phyloP scores from a whole-genome alignment of 2,888 invertebrate species.

The Phalera bucephala region DNA sequence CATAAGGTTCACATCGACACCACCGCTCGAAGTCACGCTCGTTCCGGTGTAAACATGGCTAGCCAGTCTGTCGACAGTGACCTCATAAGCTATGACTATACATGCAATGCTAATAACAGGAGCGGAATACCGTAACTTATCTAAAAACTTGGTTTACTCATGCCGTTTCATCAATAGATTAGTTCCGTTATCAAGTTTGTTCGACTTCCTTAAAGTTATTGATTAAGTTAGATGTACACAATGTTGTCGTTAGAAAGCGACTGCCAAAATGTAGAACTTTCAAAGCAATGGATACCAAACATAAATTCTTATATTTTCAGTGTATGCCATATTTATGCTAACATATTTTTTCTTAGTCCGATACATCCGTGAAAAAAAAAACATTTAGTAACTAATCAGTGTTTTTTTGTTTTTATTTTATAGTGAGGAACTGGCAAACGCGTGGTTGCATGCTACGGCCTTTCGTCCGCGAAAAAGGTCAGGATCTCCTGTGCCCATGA shows the following conservation, averaged over 20 bases:
- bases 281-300: background rate
- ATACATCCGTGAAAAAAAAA: background rate
- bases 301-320: background rate
- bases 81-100: conserved; percentile 34
- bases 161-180: conserved; percentile 13
- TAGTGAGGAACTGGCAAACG: background rate
- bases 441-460: background rate
- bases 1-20: no score
- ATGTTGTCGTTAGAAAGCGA: background rate
- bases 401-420: no score
- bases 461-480: background rate
- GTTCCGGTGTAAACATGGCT: conserved; percentile 36
- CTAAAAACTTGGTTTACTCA: conserved; percentile 30
- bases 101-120: conserved; percentile 32
- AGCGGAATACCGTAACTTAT: conserved; percentile 61
- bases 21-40: no score
- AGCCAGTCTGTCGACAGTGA: conserved; percentile 39
- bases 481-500: background rate
- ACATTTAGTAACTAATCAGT: no score
- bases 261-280: background rate
- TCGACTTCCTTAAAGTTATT: background rate
- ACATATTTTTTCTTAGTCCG: background rate
- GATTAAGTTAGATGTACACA: background rate
- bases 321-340: no score
- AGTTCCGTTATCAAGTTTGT: conserved; percentile 15